phyloP scores from a whole-genome alignment of 2,797 vertebrate genomes.

The Centropyge bicolor region DNA sequence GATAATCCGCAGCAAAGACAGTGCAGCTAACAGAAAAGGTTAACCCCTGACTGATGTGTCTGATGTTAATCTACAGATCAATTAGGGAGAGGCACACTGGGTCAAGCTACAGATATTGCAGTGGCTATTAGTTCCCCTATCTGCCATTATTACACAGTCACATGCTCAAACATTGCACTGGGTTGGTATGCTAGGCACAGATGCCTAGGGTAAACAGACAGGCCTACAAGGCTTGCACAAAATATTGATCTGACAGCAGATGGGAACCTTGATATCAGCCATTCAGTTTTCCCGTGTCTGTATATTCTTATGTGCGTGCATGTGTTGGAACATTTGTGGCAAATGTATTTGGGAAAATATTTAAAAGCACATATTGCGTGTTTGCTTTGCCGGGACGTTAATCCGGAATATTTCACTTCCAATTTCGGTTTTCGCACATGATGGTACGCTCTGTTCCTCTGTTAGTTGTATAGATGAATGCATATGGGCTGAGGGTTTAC shows the following conservation, averaged over 20 bases:
- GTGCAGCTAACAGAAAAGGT: slow-evolving; percentile 84
- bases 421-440: slow-evolving; percentile 34
- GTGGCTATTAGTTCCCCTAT: slow-evolving; percentile 87
- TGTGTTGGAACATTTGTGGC: slow-evolving; percentile 63
- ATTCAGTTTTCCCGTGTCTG: slow-evolving; percentile 71
- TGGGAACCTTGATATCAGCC: slow-evolving; percentile 85
- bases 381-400: slow-evolving; percentile 48
- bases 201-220: slow-evolving; percentile 88
- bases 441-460: slow-evolving; percentile 6
- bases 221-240: slow-evolving; percentile 86
- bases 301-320: slow-evolving; percentile 65
- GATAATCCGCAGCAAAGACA: slow-evolving; percentile 85
- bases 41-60: slow-evolving; percentile 87
- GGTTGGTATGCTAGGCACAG: slow-evolving; percentile 87
- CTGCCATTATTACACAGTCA: slow-evolving; percentile 91
- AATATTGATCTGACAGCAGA: slow-evolving; percentile 90
- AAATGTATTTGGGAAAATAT: slow-evolving; percentile 70
- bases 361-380: slow-evolving; percentile 53
- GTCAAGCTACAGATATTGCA: slow-evolving; percentile 90
- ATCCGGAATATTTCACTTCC: slow-evolving; percentile 38
- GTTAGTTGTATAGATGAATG: slow-evolving; percentile 7
- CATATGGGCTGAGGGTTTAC: slow-evolving; percentile 11
- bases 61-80: slow-evolving; percentile 91
- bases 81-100: slow-evolving; percentile 88
- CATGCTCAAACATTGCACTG: slow-evolving; percentile 87